Base-by-base conservation (phyloP, 1,140 invertebrate species). In the Dreissena polymorpha region DNA sequence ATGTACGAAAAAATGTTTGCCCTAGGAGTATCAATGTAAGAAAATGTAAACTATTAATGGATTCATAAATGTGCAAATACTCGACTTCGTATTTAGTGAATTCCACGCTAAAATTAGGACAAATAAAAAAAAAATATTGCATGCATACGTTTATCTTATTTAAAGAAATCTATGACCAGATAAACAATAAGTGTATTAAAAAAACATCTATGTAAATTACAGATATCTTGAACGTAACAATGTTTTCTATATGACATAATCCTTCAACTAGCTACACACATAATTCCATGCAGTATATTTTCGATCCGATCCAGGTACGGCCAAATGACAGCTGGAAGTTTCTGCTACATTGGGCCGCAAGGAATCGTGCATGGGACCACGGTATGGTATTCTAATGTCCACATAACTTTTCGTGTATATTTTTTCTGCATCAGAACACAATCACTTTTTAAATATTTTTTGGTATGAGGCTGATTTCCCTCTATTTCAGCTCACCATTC, bases 351-450 rank as follows among this genome's bases (percentile, higher is more conserved):
- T 85, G 95, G 95, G 27, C 95, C 95, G 10, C 95, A 96, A 89
- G 95, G 95, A 10, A 96, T 96, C 81, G 95, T 96, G 21, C 95
- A 96, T 90, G 95, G 95, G 27, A 96, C 95, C 6, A 95, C 95
- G 65, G 95, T 95, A 91, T 88, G 92, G 39, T 39, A 39, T 39
- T 39, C 2, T 39, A 5, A 39, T 39, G 39, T 39, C n/a, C 8
- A 39, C 39, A 39, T 39, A 39, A 2, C 8, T 39, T 5, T 39
- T 55, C n/a, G 21, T 49, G 39, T 39, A 5, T 8, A 39, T 39
- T 39, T 5, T 39, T 5, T 39, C 39, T 39, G 39, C 8, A 39
- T 39, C 39, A 39, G 39, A 39, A 39, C 39, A 39, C 8, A 8
- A 39, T 39, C 39, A 39, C 39, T 2, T 39, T 39, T 39, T 39